Evolutionary conservation across 2,797 vertebrate species (phyloP).

Genomic region (Acanthornis magna): DNA sequence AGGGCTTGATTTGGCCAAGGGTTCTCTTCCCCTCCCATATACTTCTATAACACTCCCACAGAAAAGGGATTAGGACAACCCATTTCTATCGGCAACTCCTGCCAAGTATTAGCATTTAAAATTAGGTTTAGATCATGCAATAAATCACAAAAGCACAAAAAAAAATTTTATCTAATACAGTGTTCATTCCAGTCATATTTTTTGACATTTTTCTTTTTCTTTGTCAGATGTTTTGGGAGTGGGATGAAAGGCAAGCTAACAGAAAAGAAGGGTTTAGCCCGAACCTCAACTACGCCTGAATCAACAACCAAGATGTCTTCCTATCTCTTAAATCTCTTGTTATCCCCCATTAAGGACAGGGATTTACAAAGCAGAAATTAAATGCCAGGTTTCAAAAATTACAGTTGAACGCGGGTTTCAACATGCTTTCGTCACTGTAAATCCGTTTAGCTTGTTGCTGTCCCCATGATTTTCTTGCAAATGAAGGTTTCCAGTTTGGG

Average conservation of each 20-base stretch:
- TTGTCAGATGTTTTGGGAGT: neutral
- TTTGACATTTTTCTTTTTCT: neutral
- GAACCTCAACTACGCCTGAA: neutral
- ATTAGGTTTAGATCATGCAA: neutral
- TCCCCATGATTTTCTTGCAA: neutral
- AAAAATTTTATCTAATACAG: neutral
- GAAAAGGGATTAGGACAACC: neutral
- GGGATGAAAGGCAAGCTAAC: neutral
- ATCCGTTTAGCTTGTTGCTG: neutral
- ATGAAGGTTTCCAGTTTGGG: neutral
- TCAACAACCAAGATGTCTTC: neutral
- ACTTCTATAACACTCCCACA: neutral
- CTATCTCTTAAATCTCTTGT: neutral
- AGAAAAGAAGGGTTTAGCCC: neutral
- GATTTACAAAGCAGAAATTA: conserved; percentile 13
- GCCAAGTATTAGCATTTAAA: neutral
- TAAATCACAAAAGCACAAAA: neutral
- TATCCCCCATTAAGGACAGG: neutral
- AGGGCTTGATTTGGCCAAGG: neutral
- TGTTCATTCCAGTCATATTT: neutral
- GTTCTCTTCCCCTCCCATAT: neutral
- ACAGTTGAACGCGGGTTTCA: neutral
- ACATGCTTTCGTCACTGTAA: neutral
- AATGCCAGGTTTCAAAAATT: neutral
- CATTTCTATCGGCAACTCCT: neutral